Evolutionary conservation across 1,140 invertebrate species (phyloP), one percentile per base, ranked within the genome.

Genomic region (Nixonia krombeini): DNA sequence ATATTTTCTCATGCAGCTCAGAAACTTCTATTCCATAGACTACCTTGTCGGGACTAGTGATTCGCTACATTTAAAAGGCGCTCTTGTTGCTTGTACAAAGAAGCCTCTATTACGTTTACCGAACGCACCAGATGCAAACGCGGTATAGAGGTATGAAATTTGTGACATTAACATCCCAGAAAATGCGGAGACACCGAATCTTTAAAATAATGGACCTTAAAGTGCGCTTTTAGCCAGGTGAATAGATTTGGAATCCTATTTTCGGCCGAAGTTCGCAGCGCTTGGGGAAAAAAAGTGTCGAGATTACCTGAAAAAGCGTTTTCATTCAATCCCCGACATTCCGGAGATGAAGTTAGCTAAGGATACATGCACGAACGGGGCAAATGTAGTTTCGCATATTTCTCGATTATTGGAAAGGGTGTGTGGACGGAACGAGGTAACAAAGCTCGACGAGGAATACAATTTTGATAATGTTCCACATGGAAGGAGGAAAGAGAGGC

Each of bases 361-460:
- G 37, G 16, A 18, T 40, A 21, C 37, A 40, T 40, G 12, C 9
- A n/a, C 10, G 40, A 42, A 12, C 9, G 4, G 9, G 10, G 21
- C 40, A 42, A 42, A 18, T 25, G 40, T 7, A 42, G 40, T 42
- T 42, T 25, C 40, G 8, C 21, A 23, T 13, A 42, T 42, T 42
- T 23, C 21, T 21, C 18, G 40, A 42, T 42, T 42, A 42, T 42
- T 25, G 18, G 40, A 10, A 42, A 42, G 40, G 16, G 16, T 25
- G 21, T 23, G 21, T 10, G 13, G 26, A 10, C 5, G 16, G 4
- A 52, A 31, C 37, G 26, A 26, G 15, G 31, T 28, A 51, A 51
- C 25, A 41, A 33, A 52, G 37, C 49, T 21, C 16, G 8, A 29
- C 37, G 29, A 18, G 38, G 6, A 42, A 42, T 37, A 52, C 49